Evolutionary conservation across 2,888 invertebrate genomes (phyloP).

Genomic region (Empis stercorea): DNA sequence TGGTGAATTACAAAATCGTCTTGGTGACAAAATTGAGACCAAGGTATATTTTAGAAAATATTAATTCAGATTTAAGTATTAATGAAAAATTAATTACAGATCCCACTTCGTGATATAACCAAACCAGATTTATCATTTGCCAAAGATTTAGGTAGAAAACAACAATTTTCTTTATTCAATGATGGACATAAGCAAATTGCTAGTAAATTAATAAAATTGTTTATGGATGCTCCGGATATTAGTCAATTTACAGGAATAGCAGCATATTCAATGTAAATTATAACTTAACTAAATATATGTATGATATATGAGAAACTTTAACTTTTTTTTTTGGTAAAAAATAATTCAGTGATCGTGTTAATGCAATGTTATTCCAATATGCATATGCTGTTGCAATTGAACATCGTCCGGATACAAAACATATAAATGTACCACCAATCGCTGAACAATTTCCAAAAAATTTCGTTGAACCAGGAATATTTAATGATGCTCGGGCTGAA

Average conservation of each 20-base stretch:
- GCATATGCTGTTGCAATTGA: slow-evolving; percentile 61
- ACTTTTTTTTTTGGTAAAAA: neutral
- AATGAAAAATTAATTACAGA: slow-evolving; percentile 12
- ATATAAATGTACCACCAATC: slow-evolving; percentile 58
- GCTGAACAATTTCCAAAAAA: slow-evolving; percentile 71
- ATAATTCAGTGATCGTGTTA: slow-evolving; percentile 54
- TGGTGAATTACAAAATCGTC: slow-evolving; percentile 25
- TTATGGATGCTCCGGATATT: slow-evolving; percentile 46
- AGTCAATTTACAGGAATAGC: slow-evolving; percentile 56
- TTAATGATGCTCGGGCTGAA: slow-evolving; percentile 56
- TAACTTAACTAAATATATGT: too few relatives aligned
- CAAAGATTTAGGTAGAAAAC: slow-evolving; percentile 17
- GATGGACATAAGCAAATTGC: slow-evolving; percentile 59
- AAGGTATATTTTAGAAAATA: slow-evolving; percentile 12
- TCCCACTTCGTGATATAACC: slow-evolving; percentile 25
- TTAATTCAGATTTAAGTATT: neutral
- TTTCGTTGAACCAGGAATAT: slow-evolving; percentile 62
- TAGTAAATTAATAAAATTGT: slow-evolving; percentile 51
- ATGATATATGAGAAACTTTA: too few relatives aligned
- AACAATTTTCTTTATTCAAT: slow-evolving; percentile 58
- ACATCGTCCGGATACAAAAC: slow-evolving; percentile 38
- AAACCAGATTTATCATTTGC: slow-evolving; percentile 29
- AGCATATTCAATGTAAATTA: slow-evolving; percentile 40
- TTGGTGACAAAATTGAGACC: slow-evolving; percentile 24
- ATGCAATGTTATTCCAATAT: slow-evolving; percentile 71